Percentiles rank a stretch among this genome's conserved stretches.
Evolutionary conservation across 2,888 invertebrate genomes (phyloP).

Genomic region (Amblyjoppa proteus): DNA sequence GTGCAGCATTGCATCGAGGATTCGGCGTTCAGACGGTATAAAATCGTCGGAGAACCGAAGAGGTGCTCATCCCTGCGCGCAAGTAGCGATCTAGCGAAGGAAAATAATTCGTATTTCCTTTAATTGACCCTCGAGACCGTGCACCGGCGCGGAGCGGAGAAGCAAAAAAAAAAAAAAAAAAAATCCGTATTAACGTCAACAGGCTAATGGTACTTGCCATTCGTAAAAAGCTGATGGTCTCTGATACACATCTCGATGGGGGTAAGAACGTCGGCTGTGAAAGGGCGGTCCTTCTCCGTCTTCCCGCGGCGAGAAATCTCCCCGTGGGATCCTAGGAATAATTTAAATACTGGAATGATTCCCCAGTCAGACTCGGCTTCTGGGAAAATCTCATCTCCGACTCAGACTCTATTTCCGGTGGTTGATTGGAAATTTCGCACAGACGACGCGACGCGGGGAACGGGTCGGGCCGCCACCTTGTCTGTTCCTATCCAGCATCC

Average conservation of each 20-base stretch:
- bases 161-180: conserved; percentile 11
- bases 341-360: conserved; percentile 60
- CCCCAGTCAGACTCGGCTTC: conserved; percentile 55
- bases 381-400: conserved; percentile 79
- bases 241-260: background rate
- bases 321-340: conserved; percentile 57
- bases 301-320: conserved; percentile 7
- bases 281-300: background rate
- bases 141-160: background rate
- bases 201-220: conserved; percentile 46
- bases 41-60: background rate
- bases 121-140: conserved; percentile 29
- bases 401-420: conserved; percentile 78
- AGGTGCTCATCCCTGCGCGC: background rate
- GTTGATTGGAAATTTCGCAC: conserved; percentile 77
- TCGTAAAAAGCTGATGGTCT: conserved; percentile 10
- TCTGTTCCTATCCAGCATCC: conserved; percentile 8
- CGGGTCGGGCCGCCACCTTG: conserved; percentile 29
- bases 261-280: background rate
- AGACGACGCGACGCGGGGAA: conserved; percentile 45
- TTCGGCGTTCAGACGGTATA: background rate
- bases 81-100: background rate
- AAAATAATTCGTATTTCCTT: conserved; percentile 23
- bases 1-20: background rate
- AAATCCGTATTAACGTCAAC: conserved; percentile 23